Percentiles rank a stretch among this genome's conserved stretches.
Conservation (phyloP, 2,797 vertebrate species). For the Linurgus olivaceus region DNA sequence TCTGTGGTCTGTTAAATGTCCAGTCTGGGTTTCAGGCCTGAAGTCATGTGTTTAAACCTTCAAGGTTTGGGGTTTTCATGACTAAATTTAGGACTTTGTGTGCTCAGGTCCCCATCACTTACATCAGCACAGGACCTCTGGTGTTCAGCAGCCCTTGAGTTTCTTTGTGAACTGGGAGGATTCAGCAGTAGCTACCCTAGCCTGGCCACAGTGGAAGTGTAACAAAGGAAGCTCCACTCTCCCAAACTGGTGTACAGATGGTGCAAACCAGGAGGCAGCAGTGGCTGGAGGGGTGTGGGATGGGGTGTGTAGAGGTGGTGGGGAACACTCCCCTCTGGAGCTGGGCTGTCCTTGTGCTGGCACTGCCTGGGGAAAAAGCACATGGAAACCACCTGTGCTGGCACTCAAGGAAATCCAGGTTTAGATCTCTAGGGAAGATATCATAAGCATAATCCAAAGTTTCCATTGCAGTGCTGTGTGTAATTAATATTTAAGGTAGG, state of each 20-base stretch:
- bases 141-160: background rate
- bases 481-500: background rate
- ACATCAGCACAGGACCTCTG: background rate
- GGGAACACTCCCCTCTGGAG: background rate
- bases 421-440: background rate
- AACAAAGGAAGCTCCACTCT: background rate
- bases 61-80: background rate
- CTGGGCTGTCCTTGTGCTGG: background rate
- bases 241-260: background rate
- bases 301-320: background rate
- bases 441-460: background rate
- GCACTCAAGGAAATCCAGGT: background rate
- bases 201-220: background rate
- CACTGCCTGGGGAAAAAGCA: background rate
- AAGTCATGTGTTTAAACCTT: background rate
- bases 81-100: background rate
- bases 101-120: background rate
- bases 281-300: background rate
- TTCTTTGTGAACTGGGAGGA: background rate
- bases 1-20: background rate
- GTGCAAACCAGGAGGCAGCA: background rate
- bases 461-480: background rate
- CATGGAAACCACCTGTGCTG: background rate
- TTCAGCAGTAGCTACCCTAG: background rate
- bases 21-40: background rate